Evolutionary conservation across 2,113 vertebrate species (phyloP), one percentile per base, ranked within the genome.

Genomic region (Microtus richardsoni): DNA sequence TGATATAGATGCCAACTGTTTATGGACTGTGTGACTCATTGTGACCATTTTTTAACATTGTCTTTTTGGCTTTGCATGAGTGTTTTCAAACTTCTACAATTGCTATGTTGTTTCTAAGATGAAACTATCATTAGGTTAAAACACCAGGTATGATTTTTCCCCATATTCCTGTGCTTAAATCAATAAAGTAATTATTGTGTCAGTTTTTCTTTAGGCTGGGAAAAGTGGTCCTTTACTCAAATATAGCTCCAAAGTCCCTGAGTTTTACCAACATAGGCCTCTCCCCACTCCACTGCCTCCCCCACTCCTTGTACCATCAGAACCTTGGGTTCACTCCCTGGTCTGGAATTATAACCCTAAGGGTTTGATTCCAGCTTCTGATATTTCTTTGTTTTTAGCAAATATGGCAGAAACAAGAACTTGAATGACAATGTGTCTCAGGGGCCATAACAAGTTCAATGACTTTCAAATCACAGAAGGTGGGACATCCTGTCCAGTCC

Each of bases 221-320:
- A 75, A 85, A 74, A 62, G 14, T 1, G 21, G 21, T 3, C 52
- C 47, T 87, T 92, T 16, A 58, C 26, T 86, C 28, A 88, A 44
- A 58, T 6, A 24, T 26, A 2, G 47, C 24, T 8, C n/a, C 7
- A 6, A 1, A 7, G 0, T 36, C 7, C 14, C 16, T 58, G 47
- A 68, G 11, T 36, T 70, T 73, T 73, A 9, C 30, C 1, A n/a
- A 5, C 33, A 0, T 8, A 16, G 33, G 44, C 30, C 30, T 5
- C 36, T 2, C 10, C 26, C 11, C 5, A 1, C 7, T 0, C 1
- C 1, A 5, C 5, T 8, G 44, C 74, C 47, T 13, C 3, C 26
- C 24, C 44, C 41, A 1, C 6, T 28, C 12, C 74, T 2, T 26
- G 39, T 21, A 0, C 28, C 30, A 2, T 11, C 0, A 0, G 0